Percentiles rank a stretch among this genome's conserved stretches.
Conservation (phyloP, 2,797 vertebrate species). For the Bradypodion ventrale region DNA sequence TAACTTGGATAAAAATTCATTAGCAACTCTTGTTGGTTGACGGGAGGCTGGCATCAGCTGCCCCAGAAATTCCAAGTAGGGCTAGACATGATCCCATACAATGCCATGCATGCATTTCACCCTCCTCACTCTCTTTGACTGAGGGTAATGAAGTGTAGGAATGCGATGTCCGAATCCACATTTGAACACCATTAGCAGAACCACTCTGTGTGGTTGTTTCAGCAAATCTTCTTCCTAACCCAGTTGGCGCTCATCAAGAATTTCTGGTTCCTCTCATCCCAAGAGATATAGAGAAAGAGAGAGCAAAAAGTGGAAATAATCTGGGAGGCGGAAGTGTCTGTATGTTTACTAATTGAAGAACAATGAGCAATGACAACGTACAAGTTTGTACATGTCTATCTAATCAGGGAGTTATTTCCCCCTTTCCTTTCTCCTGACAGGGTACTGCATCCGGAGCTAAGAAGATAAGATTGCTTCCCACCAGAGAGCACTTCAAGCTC, state of each 20-base stretch:
- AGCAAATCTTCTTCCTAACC: slow-evolving; percentile 65
- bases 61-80: slow-evolving; percentile 81
- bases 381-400: slow-evolving; percentile 58
- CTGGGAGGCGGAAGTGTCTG: slow-evolving; percentile 5
- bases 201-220: slow-evolving; percentile 31
- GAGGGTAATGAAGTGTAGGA: slow-evolving; percentile 89
- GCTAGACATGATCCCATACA: slow-evolving; percentile 84
- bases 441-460: slow-evolving; percentile 15
- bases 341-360: slow-evolving; percentile 38
- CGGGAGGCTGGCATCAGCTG: slow-evolving; percentile 79
- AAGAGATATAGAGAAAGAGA: slow-evolving; percentile 15
- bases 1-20: slow-evolving; percentile 91
- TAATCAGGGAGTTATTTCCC: slow-evolving; percentile 25
- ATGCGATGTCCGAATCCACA: slow-evolving; percentile 77
- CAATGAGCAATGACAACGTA: slow-evolving; percentile 34
- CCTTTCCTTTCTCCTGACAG: not conserved
- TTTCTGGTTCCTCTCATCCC: slow-evolving; percentile 66
- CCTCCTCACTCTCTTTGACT: slow-evolving; percentile 84
- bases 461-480: slow-evolving; percentile 31
- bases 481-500: slow-evolving; percentile 48
- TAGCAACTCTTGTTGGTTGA: slow-evolving; percentile 78
- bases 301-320: slow-evolving; percentile 25
- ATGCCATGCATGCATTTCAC: slow-evolving; percentile 79
- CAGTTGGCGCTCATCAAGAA: slow-evolving; percentile 82
- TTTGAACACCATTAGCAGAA: slow-evolving; percentile 81